Evolutionary conservation across 2,888 invertebrate genomes (phyloP).

Genomic region (Hemicrepidius hirtus): DNA sequence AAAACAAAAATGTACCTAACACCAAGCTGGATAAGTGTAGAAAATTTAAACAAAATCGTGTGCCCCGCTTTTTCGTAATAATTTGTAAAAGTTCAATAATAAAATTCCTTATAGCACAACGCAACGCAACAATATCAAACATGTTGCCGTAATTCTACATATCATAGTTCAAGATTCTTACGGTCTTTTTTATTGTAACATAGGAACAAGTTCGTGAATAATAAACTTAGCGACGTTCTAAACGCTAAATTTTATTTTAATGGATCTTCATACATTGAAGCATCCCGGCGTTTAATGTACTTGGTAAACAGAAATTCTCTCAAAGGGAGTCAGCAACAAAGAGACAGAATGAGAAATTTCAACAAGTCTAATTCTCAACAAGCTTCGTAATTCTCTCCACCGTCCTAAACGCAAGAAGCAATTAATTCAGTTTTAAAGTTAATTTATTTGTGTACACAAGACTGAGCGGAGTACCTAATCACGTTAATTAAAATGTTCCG

Average conservation of each 20-base stretch:
- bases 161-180: too few relatives aligned
- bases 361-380: conserved; percentile 67
- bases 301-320: conserved; percentile 55
- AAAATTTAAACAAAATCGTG: too few relatives aligned
- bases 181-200: too few relatives aligned
- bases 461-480: conserved; percentile 70
- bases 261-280: background rate
- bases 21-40: too few relatives aligned
- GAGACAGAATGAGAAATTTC: conserved; percentile 68
- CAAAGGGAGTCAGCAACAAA: conserved; percentile 53
- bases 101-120: too few relatives aligned
- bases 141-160: too few relatives aligned
- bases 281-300: conserved; percentile 49
- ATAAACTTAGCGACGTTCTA: too few relatives aligned
- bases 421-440: conserved; percentile 73
- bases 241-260: background rate
- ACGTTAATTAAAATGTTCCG: conserved; percentile 72
- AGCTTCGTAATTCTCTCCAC: conserved; percentile 65
- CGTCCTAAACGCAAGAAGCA: conserved; percentile 71
- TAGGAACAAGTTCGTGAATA: too few relatives aligned
- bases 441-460: conserved; percentile 72
- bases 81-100: too few relatives aligned
- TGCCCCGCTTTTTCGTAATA: too few relatives aligned
- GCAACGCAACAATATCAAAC: too few relatives aligned
- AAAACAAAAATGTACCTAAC: too few relatives aligned